Base-by-base conservation (phyloP, 2,113 vertebrate genomes). In the Spilogale gracilis region DNA sequence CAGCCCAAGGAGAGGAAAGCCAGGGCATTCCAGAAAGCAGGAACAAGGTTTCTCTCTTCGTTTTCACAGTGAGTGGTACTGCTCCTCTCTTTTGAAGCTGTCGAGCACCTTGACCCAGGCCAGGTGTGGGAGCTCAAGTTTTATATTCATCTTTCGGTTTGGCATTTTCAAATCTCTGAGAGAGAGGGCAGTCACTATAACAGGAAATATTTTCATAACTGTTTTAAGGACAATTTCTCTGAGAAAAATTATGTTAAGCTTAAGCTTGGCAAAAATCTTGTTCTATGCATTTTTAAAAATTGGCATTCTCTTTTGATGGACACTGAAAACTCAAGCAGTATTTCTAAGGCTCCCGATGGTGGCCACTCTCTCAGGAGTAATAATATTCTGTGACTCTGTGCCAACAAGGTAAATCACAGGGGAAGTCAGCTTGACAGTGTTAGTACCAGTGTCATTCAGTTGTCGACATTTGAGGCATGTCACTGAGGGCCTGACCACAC, bases 161-260 rank as follows among this genome's bases (percentile, higher is more conserved):
- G 48, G 58, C 21, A 78, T 74, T 95, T 23, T 86, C 58, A 73
- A 45, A 60, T 83, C 48, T 82, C 54, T 65, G 9, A 69, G 67
- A 80, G 60, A 45, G 32, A 82, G 9, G 54, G 13, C 48, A 84
- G 80, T n/a, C 83, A n/a, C 67, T 54, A 2, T 52, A 74, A 91
- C 9, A 54, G n/a, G 30, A 90, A 93, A 67, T 67, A 91, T 48
- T 94, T 91, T 83, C 30, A 60, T 67, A 80, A 60, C 63, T 61
- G 9, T 84, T 88, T 94, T 91, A 89, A 48, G 43, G 52, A 94
- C 4, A 82, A 54, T 81, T 95, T 85, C 78, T 61, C 83, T 48
- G 65, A 82, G 63, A 92, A 96, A 92, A 94, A n/a, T 56, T 81
- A 83, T 80, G 32, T 81, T 80, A 90, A 93, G 48, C 71, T 94